A percentile compares a stretch with the other conserved stretches of the same genome.
phyloP scores from a whole-genome alignment of 2,113 vertebrate species.

The Genyomyrus donnyi region DNA sequence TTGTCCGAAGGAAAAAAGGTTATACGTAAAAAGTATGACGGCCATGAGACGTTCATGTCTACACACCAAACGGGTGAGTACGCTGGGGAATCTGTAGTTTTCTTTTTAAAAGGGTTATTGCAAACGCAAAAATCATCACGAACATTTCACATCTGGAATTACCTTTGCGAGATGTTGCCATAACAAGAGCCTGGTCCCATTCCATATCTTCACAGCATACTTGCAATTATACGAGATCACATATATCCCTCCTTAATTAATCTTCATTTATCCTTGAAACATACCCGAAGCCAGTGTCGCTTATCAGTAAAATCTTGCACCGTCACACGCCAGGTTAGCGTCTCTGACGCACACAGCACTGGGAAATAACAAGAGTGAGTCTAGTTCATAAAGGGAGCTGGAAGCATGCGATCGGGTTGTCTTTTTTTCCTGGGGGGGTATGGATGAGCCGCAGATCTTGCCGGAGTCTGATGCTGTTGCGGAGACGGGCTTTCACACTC shows the following conservation, averaged over 20 bases:
- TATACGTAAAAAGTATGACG: neutral
- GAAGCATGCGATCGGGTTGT: constrained; percentile 21
- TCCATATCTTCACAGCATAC: constrained; percentile 42
- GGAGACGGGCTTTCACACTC: constrained; percentile 51
- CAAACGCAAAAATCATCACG: constrained; percentile 33
- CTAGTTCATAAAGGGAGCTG: constrained; percentile 12
- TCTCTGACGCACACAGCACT: constrained; percentile 14
- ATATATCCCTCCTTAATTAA: constrained; percentile 44
- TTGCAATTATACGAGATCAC: constrained; percentile 38
- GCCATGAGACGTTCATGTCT: too few relatives aligned
- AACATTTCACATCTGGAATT: constrained; percentile 39
- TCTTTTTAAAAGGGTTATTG: neutral
- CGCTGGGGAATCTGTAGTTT: neutral
- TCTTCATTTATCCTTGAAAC: constrained; percentile 32
- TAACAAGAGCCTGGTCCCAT: constrained; percentile 49
- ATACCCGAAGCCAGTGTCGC: constrained; percentile 9
- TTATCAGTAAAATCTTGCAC: constrained; percentile 8
- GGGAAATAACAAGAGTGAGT: constrained; percentile 10
- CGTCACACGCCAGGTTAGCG: constrained; percentile 3
- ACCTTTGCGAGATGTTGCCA: constrained; percentile 59
- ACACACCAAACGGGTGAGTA: neutral
- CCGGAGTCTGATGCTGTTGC: constrained; percentile 45
- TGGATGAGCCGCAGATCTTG: constrained; percentile 26
- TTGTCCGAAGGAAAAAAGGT: neutral
- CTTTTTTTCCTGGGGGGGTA: constrained; percentile 18